Evolutionary conservation across 2,888 invertebrate species (phyloP).

Genomic region (Acrocera orbiculus): DNA sequence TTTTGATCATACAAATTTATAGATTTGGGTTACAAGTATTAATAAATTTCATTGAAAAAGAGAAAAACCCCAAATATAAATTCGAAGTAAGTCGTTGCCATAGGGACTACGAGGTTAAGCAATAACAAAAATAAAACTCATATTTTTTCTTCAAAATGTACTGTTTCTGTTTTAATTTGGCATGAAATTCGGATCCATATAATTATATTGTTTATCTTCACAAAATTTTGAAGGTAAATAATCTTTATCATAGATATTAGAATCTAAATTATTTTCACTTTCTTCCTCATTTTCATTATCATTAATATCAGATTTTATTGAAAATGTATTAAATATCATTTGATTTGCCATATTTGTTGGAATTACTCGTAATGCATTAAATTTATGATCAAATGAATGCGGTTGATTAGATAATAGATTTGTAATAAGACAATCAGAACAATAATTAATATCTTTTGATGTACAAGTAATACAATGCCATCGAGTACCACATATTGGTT

Average conservation of each 20-base stretch:
- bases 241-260: slow-evolving; percentile 12
- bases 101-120: no score
- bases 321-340: background rate
- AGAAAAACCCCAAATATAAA: no score
- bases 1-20: no score
- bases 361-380: slow-evolving; percentile 9
- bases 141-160: no score
- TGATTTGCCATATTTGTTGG: background rate
- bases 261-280: background rate
- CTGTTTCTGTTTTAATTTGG: slow-evolving; percentile 11
- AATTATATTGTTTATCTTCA: slow-evolving; percentile 13
- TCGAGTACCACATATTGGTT: slow-evolving; percentile 43
- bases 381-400: slow-evolving; percentile 11
- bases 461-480: slow-evolving; percentile 53
- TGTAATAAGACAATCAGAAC: slow-evolving; percentile 42
- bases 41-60: no score
- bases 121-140: no score
- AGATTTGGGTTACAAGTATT: no score
- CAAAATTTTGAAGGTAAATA: slow-evolving; percentile 13
- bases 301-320: slow-evolving; percentile 4
- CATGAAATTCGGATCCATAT: slow-evolving; percentile 17
- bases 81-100: no score
- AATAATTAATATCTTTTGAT: slow-evolving; percentile 39
- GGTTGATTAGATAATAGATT: slow-evolving; percentile 27
- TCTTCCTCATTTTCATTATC: slow-evolving; percentile 3